These are phyloP conservation scores for Sebastes cheni DNA, from an alignment of 2,797 vertebrate species.

Conservation along the genomic window DNA sequence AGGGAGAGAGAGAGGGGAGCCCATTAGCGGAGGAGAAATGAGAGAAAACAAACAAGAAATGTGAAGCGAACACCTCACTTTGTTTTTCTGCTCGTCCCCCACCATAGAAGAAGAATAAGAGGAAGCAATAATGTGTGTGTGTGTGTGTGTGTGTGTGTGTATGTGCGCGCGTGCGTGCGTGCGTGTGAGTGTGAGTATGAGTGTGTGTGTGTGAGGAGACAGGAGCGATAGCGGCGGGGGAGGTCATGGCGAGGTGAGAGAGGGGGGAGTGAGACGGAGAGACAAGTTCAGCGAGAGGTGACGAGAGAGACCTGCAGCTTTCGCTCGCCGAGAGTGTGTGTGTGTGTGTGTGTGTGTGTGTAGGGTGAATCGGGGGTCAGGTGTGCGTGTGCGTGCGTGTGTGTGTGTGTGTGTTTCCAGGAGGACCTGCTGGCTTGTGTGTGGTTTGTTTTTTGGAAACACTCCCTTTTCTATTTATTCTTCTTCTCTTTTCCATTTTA, in stretches of 20 bases:
- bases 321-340: background rate
- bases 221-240: constrained; percentile 83
- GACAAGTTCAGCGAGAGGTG: constrained; percentile 81
- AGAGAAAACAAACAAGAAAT: constrained; percentile 68
- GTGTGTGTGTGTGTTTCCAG: constrained; percentile 24
- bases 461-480: background rate
- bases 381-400: background rate
- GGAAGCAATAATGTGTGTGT: constrained; percentile 64
- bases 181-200: constrained; percentile 51
- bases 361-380: constrained; percentile 52
- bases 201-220: constrained; percentile 71
- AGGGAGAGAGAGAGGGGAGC: constrained; percentile 6
- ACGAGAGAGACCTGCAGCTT: constrained; percentile 65
- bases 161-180: background rate
- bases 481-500: constrained; percentile 37
- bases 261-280: constrained; percentile 79
- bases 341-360: constrained; percentile 14
- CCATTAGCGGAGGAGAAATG: constrained; percentile 72
- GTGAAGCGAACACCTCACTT: constrained; percentile 53
- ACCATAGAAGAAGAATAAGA: constrained; percentile 62
- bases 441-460: constrained; percentile 44
- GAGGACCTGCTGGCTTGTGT: constrained; percentile 55
- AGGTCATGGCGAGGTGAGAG: constrained; percentile 94
- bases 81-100: constrained; percentile 51
- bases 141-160: constrained; percentile 55